phyloP scores from a whole-genome alignment of 2,888 invertebrate genomes.

The Ophioninae sp. region DNA sequence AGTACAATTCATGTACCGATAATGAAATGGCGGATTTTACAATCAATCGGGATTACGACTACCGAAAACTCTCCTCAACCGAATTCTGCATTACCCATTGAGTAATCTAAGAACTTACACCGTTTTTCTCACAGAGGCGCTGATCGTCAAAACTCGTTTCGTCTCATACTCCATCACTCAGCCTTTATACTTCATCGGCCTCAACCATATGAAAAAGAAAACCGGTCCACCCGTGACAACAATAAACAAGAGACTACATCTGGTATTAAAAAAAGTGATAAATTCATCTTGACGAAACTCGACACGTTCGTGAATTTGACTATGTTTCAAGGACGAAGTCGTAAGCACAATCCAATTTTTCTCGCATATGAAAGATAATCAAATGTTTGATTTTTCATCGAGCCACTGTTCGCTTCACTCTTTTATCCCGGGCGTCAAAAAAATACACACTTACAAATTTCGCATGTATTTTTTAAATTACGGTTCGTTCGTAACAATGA shows the following conservation, averaged over 20 bases:
- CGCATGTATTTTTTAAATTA: too few relatives aligned
- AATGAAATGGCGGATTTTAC: too few relatives aligned
- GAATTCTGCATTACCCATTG: background rate
- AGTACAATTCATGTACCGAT: too few relatives aligned
- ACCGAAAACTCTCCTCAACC: background rate
- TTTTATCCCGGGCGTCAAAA: background rate
- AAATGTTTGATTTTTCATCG: background rate
- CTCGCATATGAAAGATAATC: background rate
- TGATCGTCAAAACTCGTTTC: background rate
- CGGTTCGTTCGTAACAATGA: too few relatives aligned
- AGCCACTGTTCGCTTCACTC: background rate
- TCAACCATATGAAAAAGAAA: background rate
- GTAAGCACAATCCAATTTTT: constrained; percentile 4
- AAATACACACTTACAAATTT: background rate
- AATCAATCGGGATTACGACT: too few relatives aligned
- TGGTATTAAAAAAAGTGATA: background rate
- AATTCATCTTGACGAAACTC: background rate
- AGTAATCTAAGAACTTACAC: too few relatives aligned
- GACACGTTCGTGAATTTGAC: constrained; percentile 1
- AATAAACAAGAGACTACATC: background rate
- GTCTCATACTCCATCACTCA: background rate
- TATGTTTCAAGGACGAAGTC: constrained; percentile 30
- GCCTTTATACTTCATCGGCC: background rate
- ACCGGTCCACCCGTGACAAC: background rate
- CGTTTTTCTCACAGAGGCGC: too few relatives aligned